These are phyloP conservation scores for Fregetta grallaria DNA, from an alignment of 2,113 vertebrate genomes.

Conservation along the genomic window DNA sequence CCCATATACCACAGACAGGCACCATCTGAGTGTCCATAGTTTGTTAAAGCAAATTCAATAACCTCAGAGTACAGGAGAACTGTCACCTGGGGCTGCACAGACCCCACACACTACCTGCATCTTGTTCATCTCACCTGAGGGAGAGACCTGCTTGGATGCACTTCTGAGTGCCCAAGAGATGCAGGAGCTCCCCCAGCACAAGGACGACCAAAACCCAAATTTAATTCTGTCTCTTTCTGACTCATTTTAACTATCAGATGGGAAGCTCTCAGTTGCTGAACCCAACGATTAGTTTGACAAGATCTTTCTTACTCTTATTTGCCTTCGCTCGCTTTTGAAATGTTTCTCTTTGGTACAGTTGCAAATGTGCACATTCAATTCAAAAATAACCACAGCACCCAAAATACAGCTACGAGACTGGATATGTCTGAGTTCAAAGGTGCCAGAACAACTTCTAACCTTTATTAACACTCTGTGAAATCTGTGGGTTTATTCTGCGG, in stretches of 20 bases:
- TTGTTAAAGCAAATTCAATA: background rate
- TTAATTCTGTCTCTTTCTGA: background rate
- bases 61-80: background rate
- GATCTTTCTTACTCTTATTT: background rate
- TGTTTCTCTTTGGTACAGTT: background rate
- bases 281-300: background rate
- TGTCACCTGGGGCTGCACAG: background rate
- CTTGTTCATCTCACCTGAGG: background rate
- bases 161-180: background rate
- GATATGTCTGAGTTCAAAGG: background rate
- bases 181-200: background rate
- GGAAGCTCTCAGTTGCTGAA: background rate
- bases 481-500: background rate
- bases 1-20: background rate
- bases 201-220: rapidly evolving
- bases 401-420: background rate
- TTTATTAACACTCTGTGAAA: background rate
- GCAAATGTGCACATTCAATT: background rate
- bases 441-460: background rate
- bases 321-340: background rate
- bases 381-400: background rate
- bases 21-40: rapidly evolving
- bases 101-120: background rate
- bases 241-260: background rate
- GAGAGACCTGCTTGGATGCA: background rate